Evolutionary conservation across 2,797 vertebrate species (phyloP), one percentile per base, ranked within the genome.

Genomic region (Clarias laeviceps): DNA sequence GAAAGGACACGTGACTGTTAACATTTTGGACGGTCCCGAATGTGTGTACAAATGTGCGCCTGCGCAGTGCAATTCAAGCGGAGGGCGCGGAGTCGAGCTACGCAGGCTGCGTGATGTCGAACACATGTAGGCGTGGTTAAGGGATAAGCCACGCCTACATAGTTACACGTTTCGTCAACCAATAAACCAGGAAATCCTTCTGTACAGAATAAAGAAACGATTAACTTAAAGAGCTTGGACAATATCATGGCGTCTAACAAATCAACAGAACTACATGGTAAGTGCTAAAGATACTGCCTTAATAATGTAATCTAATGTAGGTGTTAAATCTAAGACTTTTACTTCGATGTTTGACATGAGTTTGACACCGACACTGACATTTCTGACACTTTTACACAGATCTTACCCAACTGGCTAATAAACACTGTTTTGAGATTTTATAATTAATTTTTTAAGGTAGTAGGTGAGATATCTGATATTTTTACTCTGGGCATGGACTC

Each of bases 231-330:
- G 62, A 76, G 62, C 2, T 34, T 65, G 50, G 45, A 29, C 12
- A 59, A 5, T 87, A 2, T 0, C 91, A 90, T 94, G 94, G 93
- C 89, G 0, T 66, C 80, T 1, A 86, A 77, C 0, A 90, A 9
- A 84, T n/a, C 79, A n/a, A 29, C 14, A 12, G 68, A 90, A 40
- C 73, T 91, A 18, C 5, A 85, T 77, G 92, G 95, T 95, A 59
- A 92, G 91, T 20, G 1, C 70, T 82, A 14, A 78, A 37, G 45
- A 8, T 77, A 50, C 0, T 22, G 8, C 57, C 12, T 57, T 27
- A 5, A 22, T 3, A 74, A 59, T 18, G 76, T 89, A 89, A 78
- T 20, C 37, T 8, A 2, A 61, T 29, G 5, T 15, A 0, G 17
- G 15, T 50, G 3, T 50, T n/a, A 37, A 18, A 40, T 40, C 27